These are phyloP conservation scores for Acrocephalus arundinaceus DNA, from an alignment of 2,113 vertebrate species.

Conservation along the genomic window DNA sequence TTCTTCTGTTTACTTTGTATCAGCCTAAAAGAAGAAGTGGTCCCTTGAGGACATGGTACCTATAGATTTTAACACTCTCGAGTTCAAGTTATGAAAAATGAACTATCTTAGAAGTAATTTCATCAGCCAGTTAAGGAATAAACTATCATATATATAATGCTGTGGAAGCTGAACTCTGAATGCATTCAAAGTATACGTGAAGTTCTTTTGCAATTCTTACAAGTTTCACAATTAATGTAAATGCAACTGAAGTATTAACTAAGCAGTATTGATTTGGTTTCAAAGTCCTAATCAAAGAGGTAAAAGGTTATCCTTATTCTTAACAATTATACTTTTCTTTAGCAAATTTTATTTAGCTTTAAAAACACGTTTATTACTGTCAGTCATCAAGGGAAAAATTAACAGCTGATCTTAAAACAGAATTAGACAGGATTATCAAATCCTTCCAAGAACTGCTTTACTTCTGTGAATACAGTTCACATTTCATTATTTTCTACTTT, in stretches of 20 bases:
- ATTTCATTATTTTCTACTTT: background rate
- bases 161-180: background rate
- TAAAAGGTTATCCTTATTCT: background rate
- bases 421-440: background rate
- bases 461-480: background rate
- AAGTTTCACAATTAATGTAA: background rate
- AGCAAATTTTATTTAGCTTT: background rate
- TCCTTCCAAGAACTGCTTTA: background rate
- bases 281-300: background rate
- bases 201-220: background rate
- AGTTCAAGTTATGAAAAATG: background rate
- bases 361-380: background rate
- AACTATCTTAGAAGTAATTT: background rate
- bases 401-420: background rate
- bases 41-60: background rate
- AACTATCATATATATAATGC: background rate
- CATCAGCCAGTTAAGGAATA: background rate
- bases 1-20: background rate
- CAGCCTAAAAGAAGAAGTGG: background rate
- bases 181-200: background rate
- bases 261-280: background rate
- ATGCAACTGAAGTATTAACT: background rate
- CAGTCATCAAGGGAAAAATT: background rate
- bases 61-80: background rate
- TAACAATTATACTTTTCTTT: background rate